Evolutionary conservation across 2,797 vertebrate genomes (phyloP).

Genomic region (Microcaecilia unicolor): DNA sequence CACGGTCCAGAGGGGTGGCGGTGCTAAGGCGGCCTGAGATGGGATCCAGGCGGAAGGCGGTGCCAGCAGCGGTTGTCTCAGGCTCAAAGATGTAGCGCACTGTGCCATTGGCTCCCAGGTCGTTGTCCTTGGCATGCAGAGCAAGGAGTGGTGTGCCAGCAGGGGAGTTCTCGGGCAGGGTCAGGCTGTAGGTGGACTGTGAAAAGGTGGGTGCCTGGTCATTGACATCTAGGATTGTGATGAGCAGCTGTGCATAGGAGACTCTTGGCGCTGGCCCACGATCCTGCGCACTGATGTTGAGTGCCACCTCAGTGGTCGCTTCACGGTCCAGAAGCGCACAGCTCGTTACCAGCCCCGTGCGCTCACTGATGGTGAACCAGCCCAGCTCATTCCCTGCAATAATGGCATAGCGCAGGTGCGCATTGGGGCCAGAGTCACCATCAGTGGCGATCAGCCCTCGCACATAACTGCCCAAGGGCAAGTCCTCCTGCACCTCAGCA

Average conservation of each 20-base stretch:
- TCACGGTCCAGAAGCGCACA: slow-evolving; percentile 74
- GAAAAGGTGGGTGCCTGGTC: slow-evolving; percentile 82
- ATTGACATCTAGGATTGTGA: slow-evolving; percentile 85
- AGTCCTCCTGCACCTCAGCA: slow-evolving; percentile 87
- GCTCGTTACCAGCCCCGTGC: slow-evolving; percentile 89
- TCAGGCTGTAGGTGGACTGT: slow-evolving; percentile 62
- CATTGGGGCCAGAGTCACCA: slow-evolving; percentile 91
- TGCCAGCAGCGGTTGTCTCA: slow-evolving; percentile 62
- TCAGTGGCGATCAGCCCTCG: slow-evolving; percentile 90
- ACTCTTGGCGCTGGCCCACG: slow-evolving; percentile 91
- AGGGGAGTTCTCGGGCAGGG: slow-evolving; percentile 73
- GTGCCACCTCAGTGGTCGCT: slow-evolving; percentile 73
- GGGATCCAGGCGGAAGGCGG: slow-evolving; percentile 76
- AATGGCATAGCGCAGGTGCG: slow-evolving; percentile 89
- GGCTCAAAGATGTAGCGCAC: slow-evolving; percentile 74
- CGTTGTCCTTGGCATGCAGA: slow-evolving; percentile 76
- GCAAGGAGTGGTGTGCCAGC: slow-evolving; percentile 74
- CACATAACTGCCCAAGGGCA: slow-evolving; percentile 88
- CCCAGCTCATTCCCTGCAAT: slow-evolving; percentile 89
- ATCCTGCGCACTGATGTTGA: slow-evolving; percentile 93
- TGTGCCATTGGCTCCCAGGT: slow-evolving; percentile 88
- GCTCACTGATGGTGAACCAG: slow-evolving; percentile 92
- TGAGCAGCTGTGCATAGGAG: slow-evolving; percentile 83
- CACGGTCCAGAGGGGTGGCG: slow-evolving; percentile 73
- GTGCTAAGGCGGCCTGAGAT: slow-evolving; percentile 74